These are phyloP conservation scores for Drosophila bunnanda DNA, from an alignment of 2,888 invertebrate species.

Conservation along the genomic window DNA sequence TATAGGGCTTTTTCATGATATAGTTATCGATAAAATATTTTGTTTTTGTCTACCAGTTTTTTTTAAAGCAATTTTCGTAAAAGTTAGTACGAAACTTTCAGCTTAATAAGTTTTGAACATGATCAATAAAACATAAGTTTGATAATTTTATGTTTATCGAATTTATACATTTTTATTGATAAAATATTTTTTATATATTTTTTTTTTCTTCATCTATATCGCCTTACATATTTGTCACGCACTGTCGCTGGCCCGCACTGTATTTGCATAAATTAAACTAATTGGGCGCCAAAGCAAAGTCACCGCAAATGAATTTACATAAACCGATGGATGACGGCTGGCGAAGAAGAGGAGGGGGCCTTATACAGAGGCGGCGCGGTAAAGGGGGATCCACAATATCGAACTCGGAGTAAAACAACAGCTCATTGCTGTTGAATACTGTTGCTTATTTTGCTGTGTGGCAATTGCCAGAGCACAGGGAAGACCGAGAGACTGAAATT, in stretches of 20 bases:
- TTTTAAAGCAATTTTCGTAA: no score
- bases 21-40: no score
- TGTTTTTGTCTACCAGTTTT: no score
- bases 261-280: slow-evolving; percentile 55
- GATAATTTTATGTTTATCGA: no score
- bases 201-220: neutral
- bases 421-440: slow-evolving; percentile 17
- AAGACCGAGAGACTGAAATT: slow-evolving; percentile 59
- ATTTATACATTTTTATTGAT: neutral
- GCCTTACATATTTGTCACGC: slow-evolving; percentile 36
- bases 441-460: slow-evolving; percentile 14
- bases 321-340: slow-evolving; percentile 34
- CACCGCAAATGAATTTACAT: slow-evolving; percentile 47
- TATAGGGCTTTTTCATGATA: neutral
- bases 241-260: slow-evolving; percentile 23
- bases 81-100: no score
- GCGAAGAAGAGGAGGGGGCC: slow-evolving; percentile 13
- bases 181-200: no score
- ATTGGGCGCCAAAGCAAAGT: slow-evolving; percentile 52
- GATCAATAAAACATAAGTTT: no score
- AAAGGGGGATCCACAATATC: slow-evolving; percentile 22
- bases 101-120: no score
- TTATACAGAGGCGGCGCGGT: neutral
- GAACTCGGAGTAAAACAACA: neutral
- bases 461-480: slow-evolving; percentile 13